phyloP scores from a whole-genome alignment of 1,140 invertebrate species.

The Eriosoma lanigerum region DNA sequence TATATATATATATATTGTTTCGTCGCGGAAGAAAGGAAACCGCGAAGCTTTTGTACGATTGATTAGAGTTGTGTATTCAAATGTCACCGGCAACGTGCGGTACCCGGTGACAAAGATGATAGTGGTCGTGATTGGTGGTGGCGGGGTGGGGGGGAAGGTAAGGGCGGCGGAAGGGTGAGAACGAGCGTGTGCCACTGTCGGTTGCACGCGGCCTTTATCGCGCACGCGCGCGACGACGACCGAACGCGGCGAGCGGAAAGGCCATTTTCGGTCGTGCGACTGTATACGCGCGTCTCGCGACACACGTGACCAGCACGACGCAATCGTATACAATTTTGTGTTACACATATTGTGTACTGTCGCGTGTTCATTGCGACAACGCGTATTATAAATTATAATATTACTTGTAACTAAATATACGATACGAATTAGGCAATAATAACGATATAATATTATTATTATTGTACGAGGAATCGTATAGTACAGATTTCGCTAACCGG shows the following conservation, averaged over 20 bases:
- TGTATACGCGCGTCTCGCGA: background rate
- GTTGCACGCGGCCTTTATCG: constrained; percentile 35
- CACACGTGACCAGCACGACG: constrained; percentile 2
- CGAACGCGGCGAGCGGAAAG: background rate
- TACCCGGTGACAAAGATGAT: too few species aligned
- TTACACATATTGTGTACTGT: background rate
- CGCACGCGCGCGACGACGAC: background rate
- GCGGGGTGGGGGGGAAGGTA: background rate
- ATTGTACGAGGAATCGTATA: too few species aligned
- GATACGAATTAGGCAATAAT: background rate
- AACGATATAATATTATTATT: too few species aligned
- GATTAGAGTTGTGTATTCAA: constrained; percentile 20
- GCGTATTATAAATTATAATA: background rate
- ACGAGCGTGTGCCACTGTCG: background rate
- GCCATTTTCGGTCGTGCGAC: background rate
- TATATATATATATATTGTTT: too few species aligned
- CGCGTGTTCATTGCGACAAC: background rate
- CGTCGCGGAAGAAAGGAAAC: background rate
- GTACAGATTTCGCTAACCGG: too few species aligned
- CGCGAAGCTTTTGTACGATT: constrained; percentile 20
- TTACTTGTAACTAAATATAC: background rate
- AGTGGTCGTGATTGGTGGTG: background rate
- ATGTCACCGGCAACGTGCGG: constrained; percentile 31
- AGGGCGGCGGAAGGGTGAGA: background rate
- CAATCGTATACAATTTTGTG: background rate